Evolutionary conservation across 2,888 invertebrate species (phyloP), one percentile per base, ranked within the genome.

Genomic region (Agonopterix heracliana): DNA sequence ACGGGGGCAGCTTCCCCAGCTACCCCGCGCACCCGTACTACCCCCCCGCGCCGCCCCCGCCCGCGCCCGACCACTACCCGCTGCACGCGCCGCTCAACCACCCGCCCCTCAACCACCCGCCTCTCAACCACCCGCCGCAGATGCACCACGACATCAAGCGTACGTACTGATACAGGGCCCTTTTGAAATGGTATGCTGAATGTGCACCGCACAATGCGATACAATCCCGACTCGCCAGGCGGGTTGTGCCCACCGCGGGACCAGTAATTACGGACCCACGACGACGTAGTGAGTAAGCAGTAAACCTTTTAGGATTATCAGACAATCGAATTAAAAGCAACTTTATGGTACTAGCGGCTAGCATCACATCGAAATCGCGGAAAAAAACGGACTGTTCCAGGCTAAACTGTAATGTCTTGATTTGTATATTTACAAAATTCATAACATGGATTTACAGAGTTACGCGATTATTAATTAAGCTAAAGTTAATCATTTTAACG

Each of bases 1-100:
- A 80, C 74, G 74, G 63, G 51, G 72, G 63, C 52, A 66, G 68
- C 35, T 77, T 74, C 67, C 75, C 75, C 67, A 66, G 65, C 45
- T 66, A 61, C 44, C 60, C 67, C 41, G 42, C 50, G 47, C 63
- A 62, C 60, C 60, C 61, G 44, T 65, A 67, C 62, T 61, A 67
- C 58, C 61, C 57, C 45, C 57, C 61, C 55, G 47, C 52, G 73
- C 81, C 61, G 49, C 61, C 56, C 54, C 52, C 50, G 45, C 53
- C 43, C 14, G 52, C 49, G 49, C 46, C 64, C 50, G 78, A 61
- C 44, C 74, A 51, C 81, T 74, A 51, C 80, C 55, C 65, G 47
- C 64, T 57, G 46, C 48, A 35, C 53, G 53, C 45, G 43, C 44
- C 46, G 40, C 44, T 12, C 55, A 35, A 42, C 48, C 34, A 35